These are phyloP conservation scores for Zosterops japonicus DNA, from an alignment of 2,113 vertebrate genomes.

Conservation along the genomic window DNA sequence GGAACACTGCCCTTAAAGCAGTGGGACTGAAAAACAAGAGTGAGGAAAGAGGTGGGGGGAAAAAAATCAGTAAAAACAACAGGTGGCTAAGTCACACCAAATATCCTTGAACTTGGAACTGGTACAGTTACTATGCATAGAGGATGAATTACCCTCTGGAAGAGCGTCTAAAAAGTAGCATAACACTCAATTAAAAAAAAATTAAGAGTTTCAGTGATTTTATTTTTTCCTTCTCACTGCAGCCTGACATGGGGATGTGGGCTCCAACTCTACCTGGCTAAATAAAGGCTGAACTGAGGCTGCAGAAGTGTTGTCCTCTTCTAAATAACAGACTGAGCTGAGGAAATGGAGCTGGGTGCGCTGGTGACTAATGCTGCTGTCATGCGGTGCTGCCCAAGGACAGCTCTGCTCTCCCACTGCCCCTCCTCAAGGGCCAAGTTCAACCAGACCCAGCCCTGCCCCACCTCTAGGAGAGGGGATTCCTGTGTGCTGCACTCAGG, in stretches of 20 bases:
- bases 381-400: background rate
- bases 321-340: background rate
- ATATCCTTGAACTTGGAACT: background rate
- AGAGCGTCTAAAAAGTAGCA: background rate
- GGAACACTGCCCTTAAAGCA: background rate
- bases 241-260: accelerated
- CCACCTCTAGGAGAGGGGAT: background rate
- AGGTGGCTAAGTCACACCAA: conserved; percentile 3
- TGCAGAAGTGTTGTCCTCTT: background rate
- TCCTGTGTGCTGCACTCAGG: background rate
- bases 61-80: background rate
- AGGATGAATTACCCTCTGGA: background rate
- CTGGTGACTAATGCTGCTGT: background rate
- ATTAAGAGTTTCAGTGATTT: background rate
- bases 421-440: background rate
- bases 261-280: background rate
- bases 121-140: background rate
- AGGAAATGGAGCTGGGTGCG: background rate
- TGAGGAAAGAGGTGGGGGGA: background rate
- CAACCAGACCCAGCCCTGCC: background rate
- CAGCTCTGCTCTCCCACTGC: background rate
- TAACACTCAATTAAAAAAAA: accelerated
- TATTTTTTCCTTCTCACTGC: background rate
- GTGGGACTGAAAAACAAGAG: background rate
- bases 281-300: background rate